Conservation (phyloP, 1,140 invertebrate genomes). For the Cecropterus lyciades region DNA sequence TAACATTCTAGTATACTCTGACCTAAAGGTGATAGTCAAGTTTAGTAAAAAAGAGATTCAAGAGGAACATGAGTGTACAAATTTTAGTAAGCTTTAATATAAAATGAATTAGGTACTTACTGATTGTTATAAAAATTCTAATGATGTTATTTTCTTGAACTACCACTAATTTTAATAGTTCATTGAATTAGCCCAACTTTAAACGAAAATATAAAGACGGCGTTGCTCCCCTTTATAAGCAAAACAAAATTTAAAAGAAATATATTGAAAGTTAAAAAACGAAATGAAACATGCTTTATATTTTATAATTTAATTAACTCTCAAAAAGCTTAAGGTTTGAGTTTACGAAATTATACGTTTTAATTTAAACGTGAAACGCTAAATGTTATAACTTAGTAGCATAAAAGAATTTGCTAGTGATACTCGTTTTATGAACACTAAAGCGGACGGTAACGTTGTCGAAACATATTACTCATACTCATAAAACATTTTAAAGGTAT, state of each 20-base stretch:
- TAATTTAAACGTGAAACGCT: conserved; percentile 14
- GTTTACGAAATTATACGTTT: conserved; percentile 15
- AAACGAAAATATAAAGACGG: no score
- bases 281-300: not conserved
- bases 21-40: no score
- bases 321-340: not conserved
- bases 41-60: no score
- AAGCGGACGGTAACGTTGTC: conserved; percentile 9
- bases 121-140: no score
- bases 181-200: no score
- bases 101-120: no score
- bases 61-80: no score
- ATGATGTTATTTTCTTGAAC: no score
- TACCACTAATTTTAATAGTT: no score
- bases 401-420: not conserved
- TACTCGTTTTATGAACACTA: conserved; percentile 19
- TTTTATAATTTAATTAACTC: conserved; percentile 15
- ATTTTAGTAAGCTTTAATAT: no score
- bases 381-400: conserved; percentile 19
- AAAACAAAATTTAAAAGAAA: not conserved
- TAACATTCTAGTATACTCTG: no score
- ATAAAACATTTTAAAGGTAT: conserved; percentile 16
- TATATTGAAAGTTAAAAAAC: not conserved
- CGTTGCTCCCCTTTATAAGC: no score
- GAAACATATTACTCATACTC: conserved; percentile 21